phyloP scores from a whole-genome alignment of 2,797 vertebrate species.

The Halcyon badia region DNA sequence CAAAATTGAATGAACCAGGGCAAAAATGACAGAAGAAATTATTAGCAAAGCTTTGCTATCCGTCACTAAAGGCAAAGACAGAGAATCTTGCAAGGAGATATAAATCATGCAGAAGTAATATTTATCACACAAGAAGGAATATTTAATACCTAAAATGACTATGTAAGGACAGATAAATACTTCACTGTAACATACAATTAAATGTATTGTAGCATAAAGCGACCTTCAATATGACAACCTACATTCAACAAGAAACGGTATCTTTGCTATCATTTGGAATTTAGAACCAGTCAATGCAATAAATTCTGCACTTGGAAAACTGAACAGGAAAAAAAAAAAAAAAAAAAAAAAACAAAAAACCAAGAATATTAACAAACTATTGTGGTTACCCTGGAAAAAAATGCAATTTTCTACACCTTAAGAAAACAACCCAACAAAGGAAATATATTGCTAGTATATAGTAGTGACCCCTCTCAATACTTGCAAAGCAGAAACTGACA shows the following conservation, averaged over 20 bases:
- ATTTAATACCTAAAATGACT: neutral
- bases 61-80: neutral
- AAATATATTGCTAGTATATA: neutral
- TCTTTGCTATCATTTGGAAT: neutral
- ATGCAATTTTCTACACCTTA: neutral
- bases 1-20: slow-evolving; percentile 3
- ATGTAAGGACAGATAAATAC: neutral
- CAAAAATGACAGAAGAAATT: slow-evolving; percentile 19
- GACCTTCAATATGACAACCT: neutral
- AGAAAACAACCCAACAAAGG: neutral
- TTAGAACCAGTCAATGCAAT: neutral
- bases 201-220: neutral
- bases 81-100: neutral
- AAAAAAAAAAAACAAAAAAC: neutral
- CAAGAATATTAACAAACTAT: neutral
- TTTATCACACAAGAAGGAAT: slow-evolving; percentile 30
- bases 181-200: neutral
- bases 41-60: neutral
- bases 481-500: neutral
- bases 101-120: neutral
- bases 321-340: neutral
- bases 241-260: neutral
- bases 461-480: neutral
- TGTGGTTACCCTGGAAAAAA: neutral
- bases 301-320: neutral